Base-by-base conservation (phyloP, 2,888 invertebrate genomes). In the Apotomis betuletana region DNA sequence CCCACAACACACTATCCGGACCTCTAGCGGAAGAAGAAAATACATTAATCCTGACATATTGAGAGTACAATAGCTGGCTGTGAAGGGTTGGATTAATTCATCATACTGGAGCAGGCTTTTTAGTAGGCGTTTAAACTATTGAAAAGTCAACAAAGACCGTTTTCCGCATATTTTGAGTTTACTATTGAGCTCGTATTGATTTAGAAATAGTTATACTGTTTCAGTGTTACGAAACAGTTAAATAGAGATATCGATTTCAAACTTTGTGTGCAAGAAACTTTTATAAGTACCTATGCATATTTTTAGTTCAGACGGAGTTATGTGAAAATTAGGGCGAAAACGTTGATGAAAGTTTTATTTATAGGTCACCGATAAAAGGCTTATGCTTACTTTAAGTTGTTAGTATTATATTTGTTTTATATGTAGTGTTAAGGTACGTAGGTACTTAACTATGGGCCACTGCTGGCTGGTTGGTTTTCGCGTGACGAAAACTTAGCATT, bases 71-170 rank as follows among this genome's bases (percentile, higher is more conserved):
- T 79, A 77, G 80, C 77, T 74, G 74, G 55, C 27, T 51, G 74
- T 80, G 78, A 78, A 81, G 80, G 77, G 81, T 69, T 54, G 44
- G 67, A 72, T 71, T 86, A 83, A 85, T 85, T 86, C 83, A 84
- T 76, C 64, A 72, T 58, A 76, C 72, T 79, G 77, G 83, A 79
- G 58, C 76, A 77, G 74, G 76, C 79, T 77, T 81, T 78, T 80
- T 82, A 75, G 76, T 77, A 73, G 27, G 54, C 63, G 54, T 70
- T 74, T 70, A 64, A 70, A 75, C 78, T 74, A 77, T 74, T 75
- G 74, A 72, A 77, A 79, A 80, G 77, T 74, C 38, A 77, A 78
- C 77, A 78, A 77, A 77, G 57, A 36, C 49, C 44, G 62, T 15
- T 57, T 67, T 62, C 44, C n/a, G 57, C 70, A 59, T 36, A 73